Conservation (phyloP, 2,113 vertebrate species). For the Protobothrops flavoviridis region DNA sequence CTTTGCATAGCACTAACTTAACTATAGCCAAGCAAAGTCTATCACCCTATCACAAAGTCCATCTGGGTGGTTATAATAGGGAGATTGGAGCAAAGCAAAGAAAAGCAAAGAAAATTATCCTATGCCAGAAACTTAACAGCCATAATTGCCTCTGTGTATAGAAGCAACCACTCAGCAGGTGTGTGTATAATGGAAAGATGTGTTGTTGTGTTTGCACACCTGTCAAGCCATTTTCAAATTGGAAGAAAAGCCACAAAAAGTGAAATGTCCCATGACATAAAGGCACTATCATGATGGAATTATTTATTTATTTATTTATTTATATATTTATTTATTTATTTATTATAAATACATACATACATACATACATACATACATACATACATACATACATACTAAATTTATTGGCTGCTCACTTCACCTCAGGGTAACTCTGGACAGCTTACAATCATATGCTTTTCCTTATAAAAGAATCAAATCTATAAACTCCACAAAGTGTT, state of each 20-base stretch:
- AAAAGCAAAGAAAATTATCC: neutral
- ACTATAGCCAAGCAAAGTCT: neutral
- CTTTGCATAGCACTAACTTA: neutral
- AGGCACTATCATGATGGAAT: neutral
- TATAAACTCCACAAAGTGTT: neutral
- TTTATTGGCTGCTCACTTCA: neutral
- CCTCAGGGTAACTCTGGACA: neutral
- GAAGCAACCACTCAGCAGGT: neutral
- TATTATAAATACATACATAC: too few relatives aligned
- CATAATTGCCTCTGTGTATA: neutral
- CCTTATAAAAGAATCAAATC: neutral
- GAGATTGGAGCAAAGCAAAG: neutral
- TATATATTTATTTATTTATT: neutral
- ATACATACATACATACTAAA: too few relatives aligned
- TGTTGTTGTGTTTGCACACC: neutral
- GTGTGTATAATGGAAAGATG: neutral
- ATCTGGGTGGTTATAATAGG: neutral
- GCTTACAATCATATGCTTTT: neutral
- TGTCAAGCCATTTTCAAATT: neutral
- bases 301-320: too few relatives aligned
- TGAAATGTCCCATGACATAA: neutral
- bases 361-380: too few relatives aligned
- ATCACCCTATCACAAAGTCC: neutral
- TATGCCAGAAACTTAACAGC: neutral
- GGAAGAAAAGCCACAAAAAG: neutral